Conservation (phyloP, 92 coral and sea anemone species). For the Heteractis magnifica region DNA sequence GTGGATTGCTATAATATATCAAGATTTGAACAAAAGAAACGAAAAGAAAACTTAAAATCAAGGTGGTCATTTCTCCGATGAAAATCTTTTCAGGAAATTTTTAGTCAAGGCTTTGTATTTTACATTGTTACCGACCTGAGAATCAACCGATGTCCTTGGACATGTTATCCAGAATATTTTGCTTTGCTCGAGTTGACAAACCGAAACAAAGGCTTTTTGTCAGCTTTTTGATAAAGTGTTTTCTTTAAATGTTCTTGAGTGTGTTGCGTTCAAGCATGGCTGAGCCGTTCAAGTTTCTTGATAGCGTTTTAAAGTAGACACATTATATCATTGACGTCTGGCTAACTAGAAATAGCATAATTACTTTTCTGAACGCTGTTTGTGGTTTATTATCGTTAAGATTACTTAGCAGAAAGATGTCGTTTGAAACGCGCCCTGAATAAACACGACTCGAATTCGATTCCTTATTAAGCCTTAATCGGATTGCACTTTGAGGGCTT, state of each 20-base stretch:
- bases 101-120: neutral
- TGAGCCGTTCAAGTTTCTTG: neutral
- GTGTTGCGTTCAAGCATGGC: neutral
- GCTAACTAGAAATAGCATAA: neutral
- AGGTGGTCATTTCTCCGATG: neutral
- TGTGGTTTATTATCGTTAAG: neutral
- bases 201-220: too few relatives aligned
- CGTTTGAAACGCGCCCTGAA: neutral
- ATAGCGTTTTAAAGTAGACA: neutral
- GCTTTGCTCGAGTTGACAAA: neutral
- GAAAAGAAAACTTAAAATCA: neutral
- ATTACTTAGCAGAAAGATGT: neutral
- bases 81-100: neutral
- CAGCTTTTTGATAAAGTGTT: neutral
- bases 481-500: neutral
- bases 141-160: neutral
- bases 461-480: neutral
- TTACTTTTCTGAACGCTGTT: neutral
- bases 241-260: neutral
- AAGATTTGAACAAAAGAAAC: neutral
- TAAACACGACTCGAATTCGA: neutral
- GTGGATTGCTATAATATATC: neutral
- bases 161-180: neutral
- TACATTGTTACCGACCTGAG: neutral
- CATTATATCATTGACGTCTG: neutral